These are phyloP conservation scores for Nasua narica DNA, from an alignment of 2,797 vertebrate species.

Conservation along the genomic window DNA sequence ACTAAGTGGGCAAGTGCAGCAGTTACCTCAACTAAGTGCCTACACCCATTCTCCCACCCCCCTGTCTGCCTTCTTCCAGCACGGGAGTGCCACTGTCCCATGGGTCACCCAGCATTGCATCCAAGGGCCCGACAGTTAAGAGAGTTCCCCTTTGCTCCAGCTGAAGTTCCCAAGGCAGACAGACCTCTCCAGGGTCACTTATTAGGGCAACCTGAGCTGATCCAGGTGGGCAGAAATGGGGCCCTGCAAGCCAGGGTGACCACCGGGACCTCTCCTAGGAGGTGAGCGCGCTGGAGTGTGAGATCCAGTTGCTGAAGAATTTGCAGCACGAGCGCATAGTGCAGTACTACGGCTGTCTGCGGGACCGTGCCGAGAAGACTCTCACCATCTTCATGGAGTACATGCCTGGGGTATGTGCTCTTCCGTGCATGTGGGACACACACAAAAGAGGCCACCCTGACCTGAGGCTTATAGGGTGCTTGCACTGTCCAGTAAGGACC, in stretches of 20 bases:
- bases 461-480: background rate
- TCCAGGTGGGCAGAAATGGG: background rate
- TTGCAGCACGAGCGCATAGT: conserved; percentile 97
- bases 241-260: background rate
- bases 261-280: conserved; percentile 83
- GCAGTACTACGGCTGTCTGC: conserved; percentile 96
- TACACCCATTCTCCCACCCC: background rate
- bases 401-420: conserved; percentile 94
- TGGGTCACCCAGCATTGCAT: background rate
- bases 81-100: background rate
- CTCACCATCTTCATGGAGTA: conserved; percentile 99
- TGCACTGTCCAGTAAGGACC: background rate
- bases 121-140: background rate
- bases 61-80: background rate
- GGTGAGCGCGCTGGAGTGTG: conserved; percentile 97
- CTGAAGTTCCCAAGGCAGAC: background rate
- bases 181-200: background rate
- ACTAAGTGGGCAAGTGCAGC: background rate
- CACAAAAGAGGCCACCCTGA: background rate
- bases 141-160: background rate
- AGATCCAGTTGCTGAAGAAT: conserved; percentile 98
- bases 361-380: conserved; percentile 94
- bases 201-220: background rate
- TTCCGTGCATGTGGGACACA: too few species aligned
- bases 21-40: background rate